Conservation (phyloP, 2,888 invertebrate species). For the Saturnia pavonia region DNA sequence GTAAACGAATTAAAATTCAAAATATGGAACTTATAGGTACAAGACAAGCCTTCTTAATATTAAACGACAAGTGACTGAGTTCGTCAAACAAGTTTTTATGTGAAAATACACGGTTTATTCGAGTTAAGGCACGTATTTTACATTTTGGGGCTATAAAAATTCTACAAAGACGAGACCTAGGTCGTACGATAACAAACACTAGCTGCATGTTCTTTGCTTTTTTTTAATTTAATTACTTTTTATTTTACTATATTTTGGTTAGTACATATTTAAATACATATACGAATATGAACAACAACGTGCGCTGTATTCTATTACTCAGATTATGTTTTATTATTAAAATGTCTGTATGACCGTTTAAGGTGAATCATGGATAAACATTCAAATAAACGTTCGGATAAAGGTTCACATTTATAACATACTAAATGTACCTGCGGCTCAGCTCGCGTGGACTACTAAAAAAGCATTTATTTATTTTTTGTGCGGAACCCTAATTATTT, state of each 20-base stretch:
- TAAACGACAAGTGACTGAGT: slow-evolving; percentile 4
- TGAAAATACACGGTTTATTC: slow-evolving; percentile 8
- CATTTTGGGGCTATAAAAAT: slow-evolving; percentile 10
- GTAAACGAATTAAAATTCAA: not conserved
- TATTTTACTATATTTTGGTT: not conserved
- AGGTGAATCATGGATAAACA: too few species aligned
- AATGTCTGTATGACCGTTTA: too few species aligned
- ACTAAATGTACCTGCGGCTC: too few species aligned
- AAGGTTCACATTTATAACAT: too few species aligned
- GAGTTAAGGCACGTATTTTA: slow-evolving; percentile 18
- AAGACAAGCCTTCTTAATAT: not conserved
- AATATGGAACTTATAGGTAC: not conserved
- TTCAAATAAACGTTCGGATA: too few species aligned
- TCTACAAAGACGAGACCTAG: slow-evolving; percentile 14
- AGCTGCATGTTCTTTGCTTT: not conserved
- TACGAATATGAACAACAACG: not conserved
- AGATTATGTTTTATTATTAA: not conserved
- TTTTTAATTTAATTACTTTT: not conserved
- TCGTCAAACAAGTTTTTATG: slow-evolving; percentile 13
- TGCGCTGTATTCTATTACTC: not conserved
- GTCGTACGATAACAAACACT: not conserved
- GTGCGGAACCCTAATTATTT: too few species aligned
- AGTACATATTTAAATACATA: not conserved
- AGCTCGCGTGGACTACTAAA: too few species aligned
- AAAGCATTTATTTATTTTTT: too few species aligned